Evolutionary conservation across 2,113 vertebrate species (phyloP), one percentile per base, ranked within the genome.

Genomic region (Calyptommatus sinebrachiatus): DNA sequence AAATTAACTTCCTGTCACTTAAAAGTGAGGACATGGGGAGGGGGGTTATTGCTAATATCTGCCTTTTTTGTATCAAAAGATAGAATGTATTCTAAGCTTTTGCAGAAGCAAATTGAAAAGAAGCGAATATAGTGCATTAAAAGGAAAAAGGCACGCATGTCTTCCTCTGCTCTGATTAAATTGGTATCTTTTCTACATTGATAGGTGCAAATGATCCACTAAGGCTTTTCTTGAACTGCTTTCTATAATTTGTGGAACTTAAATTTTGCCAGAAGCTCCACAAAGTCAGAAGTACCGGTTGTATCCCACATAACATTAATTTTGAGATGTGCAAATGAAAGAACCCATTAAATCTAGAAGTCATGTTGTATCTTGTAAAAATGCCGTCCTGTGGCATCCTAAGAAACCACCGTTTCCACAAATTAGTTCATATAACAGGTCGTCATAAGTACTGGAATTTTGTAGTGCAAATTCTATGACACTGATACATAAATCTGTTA

Each of bases 1-100:
- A 87, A 91, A 94, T 91, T 85, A 82, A 83, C 85, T 90, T 92
- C 87, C 91, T 87, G 62, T 91, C 88, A 84, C 86, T 91, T 90
- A 85, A 78, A 83, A 84, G 87, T 77, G 79, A 29, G 66, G 26
- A 76, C 87, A 79, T 82, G 80, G 84, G 81, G 45, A 85, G 88
- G 89, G 82, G 18, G 69, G 84, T 16, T 41, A 41, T 48, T 61
- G 63, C 28, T 81, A 29, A 35, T 20, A 45, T 79, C 71, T 85
- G 66, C 65, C 77, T 41, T 0, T 0, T 71, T 21, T 73, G 26
- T 71, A 62, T 71, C 72, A 50, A 45, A 83, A 35, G 0, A 0
- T 35, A 50, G 80, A 60, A 28, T 14, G 20, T 41, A 24, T 81
- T 85, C 50, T 69, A 72, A 73, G 78, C 50, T 70, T 81, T 68